Evolutionary conservation across 2,888 invertebrate genomes (phyloP).

Genomic region (Drosophila stalkeri): DNA sequence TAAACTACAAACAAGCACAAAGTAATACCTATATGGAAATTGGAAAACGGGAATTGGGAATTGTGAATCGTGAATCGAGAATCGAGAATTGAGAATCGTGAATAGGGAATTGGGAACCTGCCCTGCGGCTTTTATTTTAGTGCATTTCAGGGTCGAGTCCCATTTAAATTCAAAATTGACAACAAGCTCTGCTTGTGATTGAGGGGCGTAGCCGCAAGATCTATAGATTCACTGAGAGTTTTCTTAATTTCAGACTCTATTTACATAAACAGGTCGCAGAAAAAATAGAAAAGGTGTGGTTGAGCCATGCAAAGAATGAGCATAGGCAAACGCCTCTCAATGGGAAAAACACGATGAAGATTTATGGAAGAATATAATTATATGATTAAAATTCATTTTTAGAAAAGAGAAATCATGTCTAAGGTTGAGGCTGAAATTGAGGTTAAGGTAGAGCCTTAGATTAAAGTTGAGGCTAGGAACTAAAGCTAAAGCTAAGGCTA

Average conservation of each 20-base stretch:
- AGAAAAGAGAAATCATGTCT: neutral
- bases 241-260: slow-evolving; percentile 41
- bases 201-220: slow-evolving; percentile 30
- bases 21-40: slow-evolving; percentile 14
- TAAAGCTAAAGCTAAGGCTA: no score
- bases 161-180: neutral
- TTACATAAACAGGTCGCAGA: slow-evolving; percentile 38
- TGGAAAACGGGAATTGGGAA: slow-evolving; percentile 5
- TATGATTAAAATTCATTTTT: neutral
- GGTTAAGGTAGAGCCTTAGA: neutral
- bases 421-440: neutral
- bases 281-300: slow-evolving; percentile 13
- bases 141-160: slow-evolving; percentile 5
- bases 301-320: neutral
- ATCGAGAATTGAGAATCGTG: neutral
- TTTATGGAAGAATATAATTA: slow-evolving; percentile 1
- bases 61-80: neutral
- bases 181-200: slow-evolving; percentile 29
- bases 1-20: neutral
- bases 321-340: neutral
- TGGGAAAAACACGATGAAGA: neutral
- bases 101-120: neutral
- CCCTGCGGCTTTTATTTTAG: slow-evolving; percentile 6
- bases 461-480: neutral
- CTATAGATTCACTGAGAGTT: slow-evolving; percentile 31